phyloP scores from a whole-genome alignment of 1,140 invertebrate species.

The Pentalonia nigronervosa region DNA sequence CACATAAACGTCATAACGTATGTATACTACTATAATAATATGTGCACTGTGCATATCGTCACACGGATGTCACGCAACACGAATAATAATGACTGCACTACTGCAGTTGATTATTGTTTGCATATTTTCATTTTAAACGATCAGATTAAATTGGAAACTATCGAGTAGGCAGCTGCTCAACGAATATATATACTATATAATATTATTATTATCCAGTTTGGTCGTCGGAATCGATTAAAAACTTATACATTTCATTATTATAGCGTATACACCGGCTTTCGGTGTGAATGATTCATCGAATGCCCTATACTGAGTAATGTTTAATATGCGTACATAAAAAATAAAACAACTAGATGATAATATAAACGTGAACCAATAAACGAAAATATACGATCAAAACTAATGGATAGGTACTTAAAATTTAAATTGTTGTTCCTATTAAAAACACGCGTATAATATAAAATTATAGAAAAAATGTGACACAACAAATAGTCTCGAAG shows the following conservation, averaged over 20 bases:
- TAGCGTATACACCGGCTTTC: background rate
- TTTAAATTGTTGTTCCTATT: background rate
- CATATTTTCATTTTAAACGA: background rate
- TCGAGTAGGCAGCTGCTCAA: background rate
- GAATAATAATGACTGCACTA: background rate
- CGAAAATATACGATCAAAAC: background rate
- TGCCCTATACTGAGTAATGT: background rate
- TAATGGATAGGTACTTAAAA: constrained; percentile 3
- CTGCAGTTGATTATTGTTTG: background rate
- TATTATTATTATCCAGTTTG: background rate
- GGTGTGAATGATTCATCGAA: background rate
- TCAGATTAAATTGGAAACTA: background rate
- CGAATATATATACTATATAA: background rate
- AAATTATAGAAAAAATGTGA: background rate
- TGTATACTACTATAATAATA: no score
- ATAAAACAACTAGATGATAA: background rate
- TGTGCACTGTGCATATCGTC: background rate
- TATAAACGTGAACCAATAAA: background rate
- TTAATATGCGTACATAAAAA: background rate
- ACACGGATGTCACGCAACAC: background rate
- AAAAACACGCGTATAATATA: background rate
- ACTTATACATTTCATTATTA: background rate
- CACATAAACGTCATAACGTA: background rate
- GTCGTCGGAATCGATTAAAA: background rate
- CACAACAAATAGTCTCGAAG: background rate